These are phyloP conservation scores for Maniola jurtina DNA, from an alignment of 1,140 invertebrate species.

Conservation along the genomic window DNA sequence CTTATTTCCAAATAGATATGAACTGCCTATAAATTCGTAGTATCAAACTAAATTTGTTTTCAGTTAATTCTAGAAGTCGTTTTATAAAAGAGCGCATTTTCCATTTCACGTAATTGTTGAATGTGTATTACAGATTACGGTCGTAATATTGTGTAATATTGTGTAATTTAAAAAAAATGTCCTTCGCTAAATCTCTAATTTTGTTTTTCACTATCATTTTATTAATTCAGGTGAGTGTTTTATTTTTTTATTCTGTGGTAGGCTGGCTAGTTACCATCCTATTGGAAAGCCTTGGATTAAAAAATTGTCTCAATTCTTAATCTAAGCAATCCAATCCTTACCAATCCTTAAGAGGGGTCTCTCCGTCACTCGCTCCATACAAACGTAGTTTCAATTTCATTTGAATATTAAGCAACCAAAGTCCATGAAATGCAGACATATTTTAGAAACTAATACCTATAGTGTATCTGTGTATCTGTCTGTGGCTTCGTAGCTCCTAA, in stretches of 20 bases:
- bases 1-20: neutral
- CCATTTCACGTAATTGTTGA: neutral
- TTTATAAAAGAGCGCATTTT: neutral
- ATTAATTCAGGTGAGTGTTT: constrained; percentile 1
- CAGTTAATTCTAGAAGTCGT: neutral
- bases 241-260: neutral
- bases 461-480: too few relatives aligned
- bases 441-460: too few relatives aligned
- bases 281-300: too few relatives aligned
- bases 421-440: too few relatives aligned
- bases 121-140: neutral
- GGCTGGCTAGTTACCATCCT: too few relatives aligned
- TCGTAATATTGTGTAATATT: neutral
- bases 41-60: neutral
- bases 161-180: neutral
- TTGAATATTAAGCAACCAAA: too few relatives aligned
- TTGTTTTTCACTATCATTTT: neutral
- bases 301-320: too few relatives aligned
- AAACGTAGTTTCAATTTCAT: too few relatives aligned
- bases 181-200: neutral
- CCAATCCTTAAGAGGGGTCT: too few relatives aligned
- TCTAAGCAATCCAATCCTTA: too few relatives aligned
- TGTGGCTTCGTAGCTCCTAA: too few relatives aligned
- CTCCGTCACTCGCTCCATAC: too few relatives aligned
- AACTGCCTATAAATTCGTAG: neutral